Conservation (phyloP, 2,797 vertebrate genomes). For the Notoglanidium macrostoma region DNA sequence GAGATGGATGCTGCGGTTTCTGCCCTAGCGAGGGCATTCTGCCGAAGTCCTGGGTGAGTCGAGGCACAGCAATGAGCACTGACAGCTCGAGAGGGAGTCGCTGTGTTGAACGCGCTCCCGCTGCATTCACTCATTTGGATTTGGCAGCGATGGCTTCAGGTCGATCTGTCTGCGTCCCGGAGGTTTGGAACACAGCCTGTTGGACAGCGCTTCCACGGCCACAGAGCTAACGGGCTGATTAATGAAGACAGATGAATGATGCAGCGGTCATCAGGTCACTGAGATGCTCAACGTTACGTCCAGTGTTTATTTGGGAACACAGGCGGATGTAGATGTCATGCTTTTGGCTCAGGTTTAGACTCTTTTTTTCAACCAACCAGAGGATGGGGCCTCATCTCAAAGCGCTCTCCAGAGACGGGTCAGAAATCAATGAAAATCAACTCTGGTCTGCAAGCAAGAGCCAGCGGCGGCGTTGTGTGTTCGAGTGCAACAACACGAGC, state of each 20-base stretch:
- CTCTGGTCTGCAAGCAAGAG: not conserved
- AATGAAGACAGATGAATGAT: not conserved
- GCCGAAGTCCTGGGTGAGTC: not conserved
- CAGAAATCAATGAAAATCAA: not conserved
- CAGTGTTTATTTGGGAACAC: not conserved
- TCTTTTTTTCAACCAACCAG: not conserved
- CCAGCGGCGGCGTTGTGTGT: not conserved
- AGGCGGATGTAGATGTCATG: not conserved
- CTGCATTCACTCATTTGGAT: conserved; percentile 9
- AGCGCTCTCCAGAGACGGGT: not conserved
- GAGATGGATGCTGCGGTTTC: conserved; percentile 26
- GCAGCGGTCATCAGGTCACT: not conserved
- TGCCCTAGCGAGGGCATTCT: not conserved
- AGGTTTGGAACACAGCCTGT: not conserved
- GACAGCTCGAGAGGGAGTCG: conserved; percentile 5
- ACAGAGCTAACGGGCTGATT: conserved; percentile 2
- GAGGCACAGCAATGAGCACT: not conserved
- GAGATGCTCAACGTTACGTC: not conserved
- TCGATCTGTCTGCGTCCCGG: not conserved
- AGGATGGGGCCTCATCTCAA: not conserved
- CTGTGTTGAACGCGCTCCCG: conserved; percentile 1
- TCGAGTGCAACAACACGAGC: not conserved
- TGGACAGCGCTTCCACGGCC: not conserved
- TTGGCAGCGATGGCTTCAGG: not conserved
- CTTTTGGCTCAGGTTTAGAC: not conserved